Evolutionary conservation across 1,140 invertebrate species (phyloP), one percentile per base, ranked within the genome.

Genomic region (Andrena cerasifolii): DNA sequence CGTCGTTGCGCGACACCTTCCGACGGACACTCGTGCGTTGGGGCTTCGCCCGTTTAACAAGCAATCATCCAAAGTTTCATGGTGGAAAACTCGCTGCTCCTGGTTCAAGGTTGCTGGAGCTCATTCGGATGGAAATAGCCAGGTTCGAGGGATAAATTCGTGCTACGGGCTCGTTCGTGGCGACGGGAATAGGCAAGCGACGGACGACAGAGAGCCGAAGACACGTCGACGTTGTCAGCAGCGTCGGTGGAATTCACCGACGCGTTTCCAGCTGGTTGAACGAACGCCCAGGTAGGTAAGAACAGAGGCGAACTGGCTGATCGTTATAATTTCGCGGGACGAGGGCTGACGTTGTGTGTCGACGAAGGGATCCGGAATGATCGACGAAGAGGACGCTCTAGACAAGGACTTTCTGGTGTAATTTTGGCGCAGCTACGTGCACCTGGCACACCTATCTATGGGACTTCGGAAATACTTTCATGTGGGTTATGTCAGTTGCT

Each of bases 291-390:
- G 89, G 88, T 90, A 86, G 85, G 89, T 79, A 61, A 84, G 76
- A 72, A 80, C 62, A 54, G 33, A 86, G 79, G 67, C 83, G 76
- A 78, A 80, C 61, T 84, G 61, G 84, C 53, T 78, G 84, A 88
- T 91, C 84, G 83, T 89, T 90, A 86, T 89, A 90, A 88, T 89
- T 89, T 89, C 80, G 87, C 74, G 74, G 70, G 67, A 59, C 36
- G 12, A 18, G n/a, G 36, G 40, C n/a, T 45, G 36, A 16, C 24
- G 61, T 16, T 26, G 14, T n/a, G 31, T 31, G 6, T 24, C 6
- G 33, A 24, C 7, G 59, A 16, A n/a, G 5, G n/a, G 21, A 14
- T 43, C 59, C 14, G 0, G 54, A 5, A 12, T 3, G 28, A 58
- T 6, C 14, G 0, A 58, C 28, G 16, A 24, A 10, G 10, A 4